Conservation (phyloP, 2,113 vertebrate genomes). For the Aptenodytes patagonicus region DNA sequence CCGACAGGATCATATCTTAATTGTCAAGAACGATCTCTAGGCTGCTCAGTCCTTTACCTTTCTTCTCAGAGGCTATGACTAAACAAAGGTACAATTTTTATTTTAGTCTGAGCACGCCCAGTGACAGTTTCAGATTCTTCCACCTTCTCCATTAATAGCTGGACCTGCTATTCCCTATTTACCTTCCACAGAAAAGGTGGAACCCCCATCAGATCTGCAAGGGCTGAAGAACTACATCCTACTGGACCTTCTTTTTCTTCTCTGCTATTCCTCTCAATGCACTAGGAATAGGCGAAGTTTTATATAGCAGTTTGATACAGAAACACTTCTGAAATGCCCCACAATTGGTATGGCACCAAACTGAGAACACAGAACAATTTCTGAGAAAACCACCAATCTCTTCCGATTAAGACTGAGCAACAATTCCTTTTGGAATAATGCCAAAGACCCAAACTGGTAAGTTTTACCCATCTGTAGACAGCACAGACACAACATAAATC, state of each 20-base stretch:
- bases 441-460: not conserved
- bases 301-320: not conserved
- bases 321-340: not conserved
- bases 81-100: not conserved
- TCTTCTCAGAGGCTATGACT: not conserved
- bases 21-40: not conserved
- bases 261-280: not conserved
- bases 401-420: not conserved
- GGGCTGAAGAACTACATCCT: not conserved
- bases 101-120: not conserved
- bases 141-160: not conserved
- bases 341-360: rapidly evolving
- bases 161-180: not conserved
- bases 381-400: not conserved
- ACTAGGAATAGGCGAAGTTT: not conserved
- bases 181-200: not conserved
- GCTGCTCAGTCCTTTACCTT: not conserved
- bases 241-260: not conserved
- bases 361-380: not conserved
- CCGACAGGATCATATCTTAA: not conserved
- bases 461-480: not conserved
- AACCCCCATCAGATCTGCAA: not conserved
- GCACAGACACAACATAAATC: not conserved
- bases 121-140: not conserved
- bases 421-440: not conserved